These are phyloP conservation scores for Eustalomyia histrio DNA, from an alignment of 2,888 invertebrate species.

Conservation along the genomic window DNA sequence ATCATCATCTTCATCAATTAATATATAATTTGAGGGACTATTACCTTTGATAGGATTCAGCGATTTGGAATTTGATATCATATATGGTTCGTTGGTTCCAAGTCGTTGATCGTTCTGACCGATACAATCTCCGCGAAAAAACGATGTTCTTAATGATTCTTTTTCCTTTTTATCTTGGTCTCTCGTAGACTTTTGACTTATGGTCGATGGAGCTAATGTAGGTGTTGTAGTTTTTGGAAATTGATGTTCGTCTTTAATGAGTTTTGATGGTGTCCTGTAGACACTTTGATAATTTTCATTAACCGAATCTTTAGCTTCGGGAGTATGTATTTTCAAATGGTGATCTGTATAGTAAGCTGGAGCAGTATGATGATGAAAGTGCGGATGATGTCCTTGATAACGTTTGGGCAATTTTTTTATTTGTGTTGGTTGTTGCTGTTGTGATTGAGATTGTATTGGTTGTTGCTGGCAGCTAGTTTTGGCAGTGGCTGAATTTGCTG, in stretches of 20 bases:
- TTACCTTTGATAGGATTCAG: constrained; percentile 75
- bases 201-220: constrained; percentile 72
- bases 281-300: constrained; percentile 79
- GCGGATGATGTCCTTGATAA: constrained; percentile 77
- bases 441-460: constrained; percentile 66
- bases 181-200: constrained; percentile 39
- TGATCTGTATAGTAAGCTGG: constrained; percentile 78
- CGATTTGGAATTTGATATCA: constrained; percentile 72
- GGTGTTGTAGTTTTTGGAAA: constrained; percentile 75
- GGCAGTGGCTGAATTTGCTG: constrained; percentile 80
- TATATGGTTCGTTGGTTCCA: constrained; percentile 64
- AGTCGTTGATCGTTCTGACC: constrained; percentile 57
- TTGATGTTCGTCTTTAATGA: constrained; percentile 74
- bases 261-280: constrained; percentile 76
- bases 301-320: constrained; percentile 73
- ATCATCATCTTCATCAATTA: background rate
- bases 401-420: constrained; percentile 66
- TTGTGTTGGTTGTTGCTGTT: constrained; percentile 67
- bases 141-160: constrained; percentile 32
- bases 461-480: constrained; percentile 80
- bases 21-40: constrained; percentile 44
- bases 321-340: constrained; percentile 76
- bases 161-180: constrained; percentile 27
- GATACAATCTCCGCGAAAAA: constrained; percentile 65
- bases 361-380: constrained; percentile 76